Percentiles rank a stretch among this genome's conserved stretches.
Evolutionary conservation across 1,140 invertebrate species (phyloP).

Genomic region (Penaeus vannamei): DNA sequence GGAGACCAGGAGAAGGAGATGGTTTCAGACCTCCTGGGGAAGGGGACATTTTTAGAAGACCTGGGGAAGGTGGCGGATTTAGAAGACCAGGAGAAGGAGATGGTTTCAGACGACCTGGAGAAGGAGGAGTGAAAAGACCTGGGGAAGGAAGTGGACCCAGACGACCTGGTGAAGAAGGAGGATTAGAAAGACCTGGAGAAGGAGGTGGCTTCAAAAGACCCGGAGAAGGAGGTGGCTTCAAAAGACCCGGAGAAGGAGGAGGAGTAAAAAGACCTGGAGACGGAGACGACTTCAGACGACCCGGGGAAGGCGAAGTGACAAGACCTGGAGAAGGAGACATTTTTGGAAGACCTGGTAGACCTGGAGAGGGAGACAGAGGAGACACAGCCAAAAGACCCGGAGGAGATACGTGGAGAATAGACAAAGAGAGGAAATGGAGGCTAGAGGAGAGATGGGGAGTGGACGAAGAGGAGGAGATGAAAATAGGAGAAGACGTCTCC

Average conservation of each 20-base stretch:
- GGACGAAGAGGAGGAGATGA: not conserved
- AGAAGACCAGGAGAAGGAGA: not conserved
- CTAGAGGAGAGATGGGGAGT: too few relatives aligned
- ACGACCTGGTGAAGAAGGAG: not conserved
- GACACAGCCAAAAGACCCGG: not conserved
- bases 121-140: not conserved
- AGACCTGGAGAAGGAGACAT: not conserved
- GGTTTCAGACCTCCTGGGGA: too few relatives aligned
- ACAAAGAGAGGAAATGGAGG: too few relatives aligned
- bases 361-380: not conserved
- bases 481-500: not conserved
- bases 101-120: not conserved
- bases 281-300: not conserved
- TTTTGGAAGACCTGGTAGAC: not conserved
- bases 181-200: not conserved
- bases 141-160: not conserved
- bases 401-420: not conserved
- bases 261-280: not conserved
- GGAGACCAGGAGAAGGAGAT: not conserved
- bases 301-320: too few relatives aligned
- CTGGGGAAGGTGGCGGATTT: not conserved
- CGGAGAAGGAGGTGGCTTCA: not conserved
- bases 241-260: constrained; percentile 26
- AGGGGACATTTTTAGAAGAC: not conserved
- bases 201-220: not conserved